Evolutionary conservation across 1,140 invertebrate genomes (phyloP).

Genomic region (Pomphorhynchus laevis): DNA sequence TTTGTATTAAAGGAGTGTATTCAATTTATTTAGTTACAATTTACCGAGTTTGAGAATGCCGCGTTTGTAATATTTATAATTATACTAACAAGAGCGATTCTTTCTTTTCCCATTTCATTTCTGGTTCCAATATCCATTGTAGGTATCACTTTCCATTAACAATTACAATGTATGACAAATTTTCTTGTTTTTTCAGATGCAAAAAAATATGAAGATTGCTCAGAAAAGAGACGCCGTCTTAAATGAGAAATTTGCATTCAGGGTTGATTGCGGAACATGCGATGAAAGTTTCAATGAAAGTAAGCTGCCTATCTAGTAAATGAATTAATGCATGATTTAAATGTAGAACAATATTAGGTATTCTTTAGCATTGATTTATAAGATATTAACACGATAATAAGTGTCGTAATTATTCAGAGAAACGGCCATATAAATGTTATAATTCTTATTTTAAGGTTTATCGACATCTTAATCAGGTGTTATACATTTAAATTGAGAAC

Average conservation of each 20-base stretch:
- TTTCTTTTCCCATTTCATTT: constrained; percentile 76
- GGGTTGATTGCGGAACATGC: too few species aligned
- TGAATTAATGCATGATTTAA: too few species aligned
- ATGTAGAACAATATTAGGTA: too few species aligned
- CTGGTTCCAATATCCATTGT: constrained; percentile 85
- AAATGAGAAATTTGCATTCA: constrained; percentile 41
- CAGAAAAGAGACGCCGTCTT: constrained; percentile 51
- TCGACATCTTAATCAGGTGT: too few species aligned
- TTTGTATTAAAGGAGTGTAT: constrained; percentile 4
- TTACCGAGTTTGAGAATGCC: constrained; percentile 97
- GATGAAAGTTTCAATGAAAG: too few species aligned
- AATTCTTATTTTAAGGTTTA: too few species aligned
- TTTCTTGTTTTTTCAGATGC: constrained; percentile 29
- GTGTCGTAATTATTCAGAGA: too few species aligned
- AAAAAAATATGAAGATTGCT: constrained; percentile 79
- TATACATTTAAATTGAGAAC: too few species aligned
- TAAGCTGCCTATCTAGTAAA: too few species aligned
- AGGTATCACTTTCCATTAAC: constrained; percentile 11
- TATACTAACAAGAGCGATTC: constrained; percentile 62
- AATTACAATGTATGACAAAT: constrained; percentile 1
- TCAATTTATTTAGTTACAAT: constrained; percentile 29
- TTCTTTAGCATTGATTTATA: too few species aligned
- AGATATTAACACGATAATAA: too few species aligned
- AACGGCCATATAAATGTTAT: too few species aligned
- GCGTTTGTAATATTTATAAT: constrained; percentile 94